These are phyloP conservation scores for Argya squamiceps DNA, from an alignment of 2,797 vertebrate species.

Conservation along the genomic window DNA sequence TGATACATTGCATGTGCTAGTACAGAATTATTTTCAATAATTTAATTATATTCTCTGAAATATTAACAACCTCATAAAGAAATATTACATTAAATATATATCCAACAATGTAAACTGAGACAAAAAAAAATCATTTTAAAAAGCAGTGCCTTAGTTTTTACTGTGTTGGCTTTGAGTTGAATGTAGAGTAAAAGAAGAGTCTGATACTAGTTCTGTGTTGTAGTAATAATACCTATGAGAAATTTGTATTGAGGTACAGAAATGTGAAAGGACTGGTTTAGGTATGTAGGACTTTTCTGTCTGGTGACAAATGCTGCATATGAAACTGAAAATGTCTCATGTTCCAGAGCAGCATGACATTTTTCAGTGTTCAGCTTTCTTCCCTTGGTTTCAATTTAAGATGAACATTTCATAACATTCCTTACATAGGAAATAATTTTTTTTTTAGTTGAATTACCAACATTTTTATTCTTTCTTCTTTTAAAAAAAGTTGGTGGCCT, in stretches of 20 bases:
- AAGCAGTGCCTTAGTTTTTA: not conserved
- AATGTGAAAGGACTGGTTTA: not conserved
- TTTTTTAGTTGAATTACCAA: not conserved
- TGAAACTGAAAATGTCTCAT: not conserved
- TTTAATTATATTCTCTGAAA: not conserved
- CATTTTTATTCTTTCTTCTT: not conserved
- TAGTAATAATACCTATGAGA: not conserved
- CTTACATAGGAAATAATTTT: not conserved
- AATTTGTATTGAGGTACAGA: not conserved
- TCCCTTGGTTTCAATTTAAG: not conserved
- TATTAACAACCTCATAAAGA: not conserved
- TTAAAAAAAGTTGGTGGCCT: slow-evolving; percentile 88
- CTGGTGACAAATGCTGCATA: not conserved
- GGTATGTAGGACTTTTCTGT: not conserved
- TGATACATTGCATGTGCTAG: not conserved
- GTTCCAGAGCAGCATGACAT: not conserved
- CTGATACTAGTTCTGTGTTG: not conserved
- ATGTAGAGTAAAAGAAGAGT: not conserved
- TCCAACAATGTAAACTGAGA: not conserved
- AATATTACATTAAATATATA: not conserved
- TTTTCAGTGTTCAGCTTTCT: slow-evolving; percentile 13
- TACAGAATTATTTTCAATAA: not conserved
- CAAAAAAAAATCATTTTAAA: not conserved
- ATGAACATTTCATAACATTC: not conserved
- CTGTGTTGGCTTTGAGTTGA: not conserved